Percentiles rank a stretch among this genome's conserved stretches.
Conservation (phyloP, 2,113 vertebrate genomes). For the Corythornis cristatus region DNA sequence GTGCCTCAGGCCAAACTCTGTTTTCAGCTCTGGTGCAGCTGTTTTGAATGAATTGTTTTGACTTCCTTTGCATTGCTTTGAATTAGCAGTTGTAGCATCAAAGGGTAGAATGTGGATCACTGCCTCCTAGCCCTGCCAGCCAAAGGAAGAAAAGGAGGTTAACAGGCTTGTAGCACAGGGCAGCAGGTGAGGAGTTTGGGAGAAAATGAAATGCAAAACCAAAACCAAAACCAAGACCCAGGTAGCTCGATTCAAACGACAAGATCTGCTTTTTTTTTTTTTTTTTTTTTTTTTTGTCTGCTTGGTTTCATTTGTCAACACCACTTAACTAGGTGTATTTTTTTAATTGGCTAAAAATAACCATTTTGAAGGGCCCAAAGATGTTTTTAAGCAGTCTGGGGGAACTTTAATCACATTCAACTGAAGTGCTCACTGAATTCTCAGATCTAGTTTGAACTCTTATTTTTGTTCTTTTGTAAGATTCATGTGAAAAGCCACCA, state of each 20-base stretch:
- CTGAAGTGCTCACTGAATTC: conserved; percentile 42
- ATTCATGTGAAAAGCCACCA: conserved; percentile 59
- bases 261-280: not conserved
- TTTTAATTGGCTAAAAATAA: conserved; percentile 36
- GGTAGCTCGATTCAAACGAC: conserved; percentile 7
- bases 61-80: not conserved
- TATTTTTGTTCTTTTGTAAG: conserved; percentile 68
- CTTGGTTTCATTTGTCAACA: conserved; percentile 53
- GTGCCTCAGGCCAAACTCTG: not conserved
- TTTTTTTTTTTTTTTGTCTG: conserved; percentile 5
- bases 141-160: not conserved
- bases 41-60: conserved; percentile 11
- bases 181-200: not conserved
- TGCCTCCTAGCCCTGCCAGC: not conserved
- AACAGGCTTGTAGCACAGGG: not conserved
- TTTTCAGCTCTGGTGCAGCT: conserved; percentile 17
- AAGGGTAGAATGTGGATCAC: not conserved
- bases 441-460: conserved; percentile 60
- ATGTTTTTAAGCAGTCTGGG: not conserved
- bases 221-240: not conserved
- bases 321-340: not conserved
- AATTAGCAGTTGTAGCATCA: not conserved
- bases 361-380: not conserved
- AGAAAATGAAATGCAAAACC: not conserved
- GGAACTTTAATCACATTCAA: conserved; percentile 54